Base-by-base conservation (phyloP, 2,888 invertebrate genomes). In the Diplolepis rosae region DNA sequence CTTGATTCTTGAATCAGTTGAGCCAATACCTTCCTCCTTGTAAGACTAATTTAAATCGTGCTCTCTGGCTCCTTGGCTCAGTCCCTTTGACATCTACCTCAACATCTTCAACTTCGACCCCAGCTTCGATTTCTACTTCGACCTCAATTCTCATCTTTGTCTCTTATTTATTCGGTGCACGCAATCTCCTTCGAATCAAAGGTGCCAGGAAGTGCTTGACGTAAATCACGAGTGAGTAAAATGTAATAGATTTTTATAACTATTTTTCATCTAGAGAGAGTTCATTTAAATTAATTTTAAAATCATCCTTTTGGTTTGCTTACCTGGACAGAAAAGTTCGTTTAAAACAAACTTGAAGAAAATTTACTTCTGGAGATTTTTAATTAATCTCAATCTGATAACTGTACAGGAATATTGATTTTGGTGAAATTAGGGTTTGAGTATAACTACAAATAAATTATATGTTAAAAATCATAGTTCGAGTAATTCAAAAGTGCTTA, bases 1-100 rank as follows among this genome's bases (percentile, higher is more conserved):
- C 79, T 79, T 75, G 78, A 78, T 80, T 82, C 82, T 82, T 80
- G 84, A 84, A 82, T 86, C 87, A 88, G 86, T 87, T 83, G 84
- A 80, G 82, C 79, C 80, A 73, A 75, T 74, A 74, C 77, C 76
- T 78, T 77, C 79, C 76, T 45, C 39, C 73, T 51, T 71, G 68
- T 74, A 39, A 39, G 61, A 39, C 22, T 61, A 13, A n/a, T 18
- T 61, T 61, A 71, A 73, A 75, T 69, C 76, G 71, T 74, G 72
- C 70, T 73, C 74, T 61, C 65, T 45, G 61, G 22, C 35, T 61
- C 18, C 61, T 13, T 30, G 13, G 30, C 22, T 24, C 35, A 4
- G 11, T 24, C 4, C 27, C 24, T 50, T 22, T 18, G 15, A 22
- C 56, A 56, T 18, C 56, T 61, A 39, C 61, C 61, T 52, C 28